These are phyloP conservation scores for Brachystomella parvula DNA, from an alignment of 1,140 invertebrate species.

Conservation along the genomic window DNA sequence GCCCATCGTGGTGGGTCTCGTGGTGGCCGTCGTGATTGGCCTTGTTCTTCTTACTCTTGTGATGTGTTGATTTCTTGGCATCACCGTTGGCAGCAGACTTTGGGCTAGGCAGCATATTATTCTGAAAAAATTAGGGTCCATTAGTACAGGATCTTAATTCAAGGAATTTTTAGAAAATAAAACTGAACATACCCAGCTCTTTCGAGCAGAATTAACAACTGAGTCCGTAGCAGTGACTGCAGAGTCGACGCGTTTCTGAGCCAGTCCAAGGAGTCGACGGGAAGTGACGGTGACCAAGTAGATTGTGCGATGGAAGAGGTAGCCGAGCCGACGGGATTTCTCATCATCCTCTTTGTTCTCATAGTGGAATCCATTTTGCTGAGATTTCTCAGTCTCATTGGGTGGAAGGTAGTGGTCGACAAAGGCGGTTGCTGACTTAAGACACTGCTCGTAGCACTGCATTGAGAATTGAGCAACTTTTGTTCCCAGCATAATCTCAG, in stretches of 20 bases:
- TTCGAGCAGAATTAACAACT: conserved; percentile 26
- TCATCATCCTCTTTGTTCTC: background rate
- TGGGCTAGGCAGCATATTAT: conserved; percentile 8
- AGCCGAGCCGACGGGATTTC: background rate
- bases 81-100: background rate
- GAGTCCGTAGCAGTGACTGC: conserved; percentile 21
- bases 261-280: conserved; percentile 22
- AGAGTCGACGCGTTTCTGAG: conserved; percentile 15
- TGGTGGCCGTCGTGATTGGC: background rate
- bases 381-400: conserved; percentile 6
- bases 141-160: background rate
- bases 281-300: conserved; percentile 5
- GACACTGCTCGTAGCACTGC: conserved; percentile 20
- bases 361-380: conserved; percentile 17
- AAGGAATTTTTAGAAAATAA: background rate
- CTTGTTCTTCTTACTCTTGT: conserved; percentile 9
- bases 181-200: conserved; percentile 1
- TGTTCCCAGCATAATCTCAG: conserved; percentile 18
- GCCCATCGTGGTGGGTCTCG: too few relatives aligned
- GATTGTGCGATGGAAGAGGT: conserved; percentile 9
- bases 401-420: conserved; percentile 28
- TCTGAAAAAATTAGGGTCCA: background rate
- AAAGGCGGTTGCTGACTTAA: conserved; percentile 7
- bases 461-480: conserved; percentile 19
- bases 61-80: background rate